Evolutionary conservation across 2,888 invertebrate genomes (phyloP).

Genomic region (Polylopha cassiicola): DNA sequence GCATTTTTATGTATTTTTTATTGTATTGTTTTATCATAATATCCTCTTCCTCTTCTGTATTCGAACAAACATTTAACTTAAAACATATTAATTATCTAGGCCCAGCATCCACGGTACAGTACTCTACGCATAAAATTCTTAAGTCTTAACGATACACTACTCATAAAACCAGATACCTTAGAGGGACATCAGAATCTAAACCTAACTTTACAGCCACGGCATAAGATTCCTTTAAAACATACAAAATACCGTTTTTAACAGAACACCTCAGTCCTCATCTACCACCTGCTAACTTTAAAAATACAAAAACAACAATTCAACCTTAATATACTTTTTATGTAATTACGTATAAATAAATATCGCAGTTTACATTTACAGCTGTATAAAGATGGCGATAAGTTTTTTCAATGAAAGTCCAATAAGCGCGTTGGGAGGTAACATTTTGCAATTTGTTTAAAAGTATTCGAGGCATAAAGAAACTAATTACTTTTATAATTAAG

Average conservation of each 20-base stretch:
- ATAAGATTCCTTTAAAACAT: background rate
- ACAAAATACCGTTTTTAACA: no score
- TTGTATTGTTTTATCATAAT: no score
- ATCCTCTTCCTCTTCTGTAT: no score
- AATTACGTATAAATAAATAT: constrained; percentile 1
- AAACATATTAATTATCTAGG: no score
- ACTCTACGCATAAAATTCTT: constrained; percentile 22
- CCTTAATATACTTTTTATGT: constrained; percentile 6
- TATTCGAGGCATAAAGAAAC: constrained; percentile 36
- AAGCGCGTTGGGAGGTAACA: constrained; percentile 21
- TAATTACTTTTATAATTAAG: constrained; percentile 58
- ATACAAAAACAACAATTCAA: no score
- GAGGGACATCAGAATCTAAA: constrained; percentile 31
- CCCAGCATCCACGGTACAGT: no score
- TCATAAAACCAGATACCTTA: constrained; percentile 42
- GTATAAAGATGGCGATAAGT: constrained; percentile 19
- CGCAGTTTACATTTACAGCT: constrained; percentile 8
- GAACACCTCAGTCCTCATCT: no score
- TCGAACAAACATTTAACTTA: no score
- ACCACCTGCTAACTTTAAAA: background rate
- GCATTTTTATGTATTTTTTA: no score
- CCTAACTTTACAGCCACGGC: constrained; percentile 28
- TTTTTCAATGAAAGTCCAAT: constrained; percentile 24
- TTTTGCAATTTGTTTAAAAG: constrained; percentile 25
- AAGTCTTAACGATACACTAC: constrained; percentile 34